A percentile compares a stretch with the other conserved stretches of the same genome.
These are phyloP conservation scores for Corythucha ciliata DNA, from an alignment of 2,888 invertebrate species.

Conservation along the genomic window DNA sequence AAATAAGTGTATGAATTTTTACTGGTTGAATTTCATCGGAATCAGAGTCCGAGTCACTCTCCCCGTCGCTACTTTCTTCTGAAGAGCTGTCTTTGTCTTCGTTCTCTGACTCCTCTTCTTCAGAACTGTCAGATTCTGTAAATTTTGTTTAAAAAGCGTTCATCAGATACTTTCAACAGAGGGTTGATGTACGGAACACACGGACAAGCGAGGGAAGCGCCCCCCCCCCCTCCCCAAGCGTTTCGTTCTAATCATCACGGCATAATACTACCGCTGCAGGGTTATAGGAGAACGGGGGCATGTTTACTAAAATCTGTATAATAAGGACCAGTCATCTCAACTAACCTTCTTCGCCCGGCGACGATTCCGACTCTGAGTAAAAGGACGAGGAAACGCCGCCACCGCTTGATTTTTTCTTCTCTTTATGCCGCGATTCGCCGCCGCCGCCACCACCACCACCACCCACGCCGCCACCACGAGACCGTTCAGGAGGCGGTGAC, in stretches of 20 bases:
- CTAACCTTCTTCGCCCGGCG: conserved; percentile 40
- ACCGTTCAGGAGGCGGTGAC: conserved; percentile 27
- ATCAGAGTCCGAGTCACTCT: conserved; percentile 28
- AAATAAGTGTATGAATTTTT: too few species aligned
- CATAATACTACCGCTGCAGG: too few species aligned
- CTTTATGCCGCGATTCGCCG: too few species aligned
- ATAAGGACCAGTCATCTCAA: not conserved
- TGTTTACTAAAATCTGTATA: not conserved
- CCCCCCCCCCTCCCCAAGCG: not conserved
- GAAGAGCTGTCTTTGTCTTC: conserved; percentile 38
- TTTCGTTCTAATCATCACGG: not conserved
- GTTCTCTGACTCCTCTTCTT: conserved; percentile 36
- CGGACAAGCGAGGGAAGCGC: not conserved
- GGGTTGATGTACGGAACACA: not conserved
- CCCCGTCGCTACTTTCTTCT: conserved; percentile 36
- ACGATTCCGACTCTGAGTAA: conserved; percentile 51
- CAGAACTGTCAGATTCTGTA: conserved; percentile 34
- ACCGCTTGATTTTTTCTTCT: conserved; percentile 41
- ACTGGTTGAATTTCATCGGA: too few species aligned
- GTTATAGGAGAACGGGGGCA: too few species aligned
- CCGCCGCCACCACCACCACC: too few species aligned
- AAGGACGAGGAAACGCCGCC: too few species aligned
- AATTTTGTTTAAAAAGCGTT: not conserved
- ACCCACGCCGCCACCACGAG: too few species aligned
- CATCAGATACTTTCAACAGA: not conserved